phyloP scores from a whole-genome alignment of 1,140 invertebrate genomes.

The Hesperophylax magnus region DNA sequence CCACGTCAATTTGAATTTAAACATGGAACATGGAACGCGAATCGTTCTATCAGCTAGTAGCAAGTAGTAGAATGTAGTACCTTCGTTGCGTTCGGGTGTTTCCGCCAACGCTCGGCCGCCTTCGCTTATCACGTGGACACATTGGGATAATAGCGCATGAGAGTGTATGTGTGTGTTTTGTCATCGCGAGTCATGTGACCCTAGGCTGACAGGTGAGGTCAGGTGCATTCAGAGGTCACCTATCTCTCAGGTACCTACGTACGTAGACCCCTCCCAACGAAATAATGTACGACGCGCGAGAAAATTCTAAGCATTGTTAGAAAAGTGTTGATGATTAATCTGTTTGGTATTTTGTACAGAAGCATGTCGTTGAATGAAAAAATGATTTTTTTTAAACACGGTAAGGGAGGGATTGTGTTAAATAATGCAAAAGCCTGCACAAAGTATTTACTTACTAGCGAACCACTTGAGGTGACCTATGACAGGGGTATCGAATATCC shows the following conservation, averaged over 20 bases:
- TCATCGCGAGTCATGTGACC: slow-evolving; percentile 1
- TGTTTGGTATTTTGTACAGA: not conserved
- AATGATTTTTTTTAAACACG: no score
- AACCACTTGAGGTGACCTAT: no score
- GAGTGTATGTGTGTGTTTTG: not conserved
- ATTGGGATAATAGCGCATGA: not conserved
- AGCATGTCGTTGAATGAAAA: no score
- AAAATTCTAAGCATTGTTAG: not conserved
- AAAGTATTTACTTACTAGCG: no score
- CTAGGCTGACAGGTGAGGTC: slow-evolving; percentile 27
- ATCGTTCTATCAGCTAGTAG: not conserved
- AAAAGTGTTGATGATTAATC: not conserved
- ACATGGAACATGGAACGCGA: not conserved
- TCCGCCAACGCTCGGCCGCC: slow-evolving; percentile 17
- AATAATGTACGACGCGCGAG: no score
- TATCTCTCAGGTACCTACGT: slow-evolving; percentile 7
- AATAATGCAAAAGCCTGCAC: no score
- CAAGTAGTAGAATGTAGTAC: no score
- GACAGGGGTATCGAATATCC: no score
- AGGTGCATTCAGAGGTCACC: slow-evolving; percentile 30
- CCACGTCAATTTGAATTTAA: slow-evolving; percentile 1
- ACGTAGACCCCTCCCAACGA: not conserved
- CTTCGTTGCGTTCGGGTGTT: not conserved
- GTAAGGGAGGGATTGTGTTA: no score
- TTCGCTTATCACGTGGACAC: not conserved